Conservation (phyloP, 2,797 vertebrate genomes). For the Anisognathus igniventris region DNA sequence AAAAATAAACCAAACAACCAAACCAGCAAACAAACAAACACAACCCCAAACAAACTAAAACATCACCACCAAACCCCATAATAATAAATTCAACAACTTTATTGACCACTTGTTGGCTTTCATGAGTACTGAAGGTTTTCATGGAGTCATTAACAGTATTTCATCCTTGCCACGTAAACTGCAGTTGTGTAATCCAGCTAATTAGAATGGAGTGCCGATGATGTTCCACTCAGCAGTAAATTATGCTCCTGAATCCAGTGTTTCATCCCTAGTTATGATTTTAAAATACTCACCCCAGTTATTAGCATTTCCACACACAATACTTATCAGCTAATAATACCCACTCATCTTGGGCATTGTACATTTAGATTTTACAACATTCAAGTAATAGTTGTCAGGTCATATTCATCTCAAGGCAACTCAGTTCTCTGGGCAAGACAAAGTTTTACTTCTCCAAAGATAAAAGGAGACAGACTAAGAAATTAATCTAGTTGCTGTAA, state of each 20-base stretch:
- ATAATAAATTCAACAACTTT: neutral
- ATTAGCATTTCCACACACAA: neutral
- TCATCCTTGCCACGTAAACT: neutral
- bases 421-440: neutral
- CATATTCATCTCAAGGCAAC: neutral
- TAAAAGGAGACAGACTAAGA: neutral
- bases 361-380: neutral
- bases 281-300: neutral
- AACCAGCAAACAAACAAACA: neutral
- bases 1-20: neutral
- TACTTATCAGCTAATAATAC: neutral
- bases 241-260: neutral
- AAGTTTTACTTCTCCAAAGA: neutral
- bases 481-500: neutral
- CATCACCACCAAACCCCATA: accelerated
- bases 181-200: neutral
- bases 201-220: neutral
- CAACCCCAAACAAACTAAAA: neutral
- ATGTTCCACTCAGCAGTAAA: neutral
- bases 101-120: neutral
- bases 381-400: neutral
- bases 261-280: neutral
- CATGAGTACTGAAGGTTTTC: neutral
- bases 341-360: neutral
- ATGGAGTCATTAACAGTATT: neutral